Percentiles rank a stretch among this genome's conserved stretches.
phyloP scores from a whole-genome alignment of 2,888 invertebrate genomes.

The Prosopocoilus inquinatus region DNA sequence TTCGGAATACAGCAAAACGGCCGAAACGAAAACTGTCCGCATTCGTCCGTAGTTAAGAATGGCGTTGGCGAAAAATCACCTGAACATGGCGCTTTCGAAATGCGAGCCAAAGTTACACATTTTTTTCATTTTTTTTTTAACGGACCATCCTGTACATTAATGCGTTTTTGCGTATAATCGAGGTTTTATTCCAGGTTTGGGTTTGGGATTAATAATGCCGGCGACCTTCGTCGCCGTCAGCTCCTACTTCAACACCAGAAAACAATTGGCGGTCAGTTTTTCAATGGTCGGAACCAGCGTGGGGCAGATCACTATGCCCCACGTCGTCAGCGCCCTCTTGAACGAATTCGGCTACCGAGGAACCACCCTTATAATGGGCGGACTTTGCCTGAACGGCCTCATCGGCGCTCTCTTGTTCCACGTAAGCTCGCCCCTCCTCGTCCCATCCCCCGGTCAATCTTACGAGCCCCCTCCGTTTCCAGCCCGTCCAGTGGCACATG shows the following conservation, averaged over 20 bases:
- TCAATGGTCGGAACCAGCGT: conserved; percentile 74
- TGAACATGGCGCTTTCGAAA: too few species aligned
- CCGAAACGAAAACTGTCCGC: too few species aligned
- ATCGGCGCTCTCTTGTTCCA: conserved; percentile 48
- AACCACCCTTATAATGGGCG: conserved; percentile 63
- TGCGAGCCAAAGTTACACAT: too few species aligned
- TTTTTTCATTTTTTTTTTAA: too few species aligned
- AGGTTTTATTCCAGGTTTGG: conserved; percentile 55
- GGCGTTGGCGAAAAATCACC: too few species aligned
- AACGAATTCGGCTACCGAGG: conserved; percentile 64
- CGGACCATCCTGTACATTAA: too few species aligned
- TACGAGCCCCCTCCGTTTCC: conserved; percentile 42
- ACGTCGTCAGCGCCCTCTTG: conserved; percentile 64
- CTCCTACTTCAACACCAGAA: conserved; percentile 65
- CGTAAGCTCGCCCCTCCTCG: conserved; percentile 49
- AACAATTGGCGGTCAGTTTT: conserved; percentile 70
- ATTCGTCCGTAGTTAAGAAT: too few species aligned
- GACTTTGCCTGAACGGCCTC: conserved; percentile 49
- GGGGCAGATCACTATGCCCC: conserved; percentile 74
- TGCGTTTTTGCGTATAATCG: too few species aligned
- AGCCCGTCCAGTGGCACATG: conserved; percentile 61
- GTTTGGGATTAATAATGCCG: conserved; percentile 69
- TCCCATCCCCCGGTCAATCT: background rate
- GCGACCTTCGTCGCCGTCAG: conserved; percentile 71
- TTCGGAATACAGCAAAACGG: too few species aligned